Percentiles rank a stretch among this genome's conserved stretches.
Evolutionary conservation across 2,113 vertebrate genomes (phyloP).

Genomic region (Hiodon tergisus): DNA sequence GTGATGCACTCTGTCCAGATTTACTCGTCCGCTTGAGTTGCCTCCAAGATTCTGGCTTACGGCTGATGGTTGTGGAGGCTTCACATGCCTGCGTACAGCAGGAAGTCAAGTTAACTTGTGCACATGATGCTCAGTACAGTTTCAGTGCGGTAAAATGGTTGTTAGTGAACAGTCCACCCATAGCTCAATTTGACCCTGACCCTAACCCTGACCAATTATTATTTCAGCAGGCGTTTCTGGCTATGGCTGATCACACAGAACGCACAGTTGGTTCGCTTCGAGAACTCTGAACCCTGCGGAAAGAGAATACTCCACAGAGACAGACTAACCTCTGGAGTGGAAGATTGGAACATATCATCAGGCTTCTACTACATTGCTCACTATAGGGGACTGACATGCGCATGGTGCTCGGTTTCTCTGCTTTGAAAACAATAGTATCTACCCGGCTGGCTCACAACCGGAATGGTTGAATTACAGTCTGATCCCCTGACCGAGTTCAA

Average conservation of each 20-base stretch:
- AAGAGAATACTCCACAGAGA: slow-evolving; percentile 29
- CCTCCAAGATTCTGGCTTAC: no score
- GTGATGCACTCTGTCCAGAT: no score
- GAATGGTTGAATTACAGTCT: no score
- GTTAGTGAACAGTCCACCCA: slow-evolving; percentile 8
- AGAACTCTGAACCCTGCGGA: slow-evolving; percentile 15
- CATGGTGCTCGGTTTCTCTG: slow-evolving; percentile 10
- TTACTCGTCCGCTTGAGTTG: no score
- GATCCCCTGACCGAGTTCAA: no score
- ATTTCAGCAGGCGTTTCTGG: slow-evolving; percentile 2
- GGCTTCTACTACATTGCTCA: slow-evolving; percentile 15
- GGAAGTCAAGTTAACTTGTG: neutral
- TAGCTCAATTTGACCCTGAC: slow-evolving; percentile 9
- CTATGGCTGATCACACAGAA: slow-evolving; percentile 13
- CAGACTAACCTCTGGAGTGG: slow-evolving; percentile 10
- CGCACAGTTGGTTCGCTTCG: slow-evolving; percentile 31
- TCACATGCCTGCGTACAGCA: neutral
- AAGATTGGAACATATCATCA: slow-evolving; percentile 9
- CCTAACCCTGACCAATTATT: neutral
- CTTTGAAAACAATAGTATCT: slow-evolving; percentile 5
- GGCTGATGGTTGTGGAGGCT: neutral
- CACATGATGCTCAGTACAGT: neutral
- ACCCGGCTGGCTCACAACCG: no score
- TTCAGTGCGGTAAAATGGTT: neutral
- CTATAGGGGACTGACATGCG: slow-evolving; percentile 23